Evolutionary conservation across 2,113 vertebrate genomes (phyloP).

Genomic region (Actenoides hombroni): DNA sequence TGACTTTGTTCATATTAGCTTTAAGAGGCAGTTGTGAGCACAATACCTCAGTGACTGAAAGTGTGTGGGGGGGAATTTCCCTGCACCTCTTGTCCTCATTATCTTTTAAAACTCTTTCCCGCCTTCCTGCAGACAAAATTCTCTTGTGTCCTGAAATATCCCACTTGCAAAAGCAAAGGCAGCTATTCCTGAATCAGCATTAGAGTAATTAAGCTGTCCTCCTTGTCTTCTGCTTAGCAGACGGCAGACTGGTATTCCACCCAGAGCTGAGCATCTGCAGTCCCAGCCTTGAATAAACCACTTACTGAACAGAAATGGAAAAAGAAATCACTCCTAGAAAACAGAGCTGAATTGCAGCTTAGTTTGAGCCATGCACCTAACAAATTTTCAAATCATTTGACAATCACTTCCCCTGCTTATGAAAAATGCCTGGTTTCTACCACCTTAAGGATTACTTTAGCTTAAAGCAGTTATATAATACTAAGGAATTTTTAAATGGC

Average conservation of each 20-base stretch:
- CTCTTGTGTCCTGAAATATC: slow-evolving; percentile 23
- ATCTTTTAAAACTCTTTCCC: slow-evolving; percentile 44
- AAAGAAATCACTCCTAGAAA: neutral
- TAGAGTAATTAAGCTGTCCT: slow-evolving; percentile 55
- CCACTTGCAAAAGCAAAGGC: slow-evolving; percentile 48
- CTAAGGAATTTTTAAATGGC: neutral
- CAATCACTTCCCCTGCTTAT: neutral
- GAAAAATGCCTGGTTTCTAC: neutral
- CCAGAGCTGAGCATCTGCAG: slow-evolving; percentile 56
- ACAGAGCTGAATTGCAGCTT: neutral
- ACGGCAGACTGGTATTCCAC: slow-evolving; percentile 50
- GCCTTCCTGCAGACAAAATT: slow-evolving; percentile 42
- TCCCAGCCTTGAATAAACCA: slow-evolving; percentile 36
- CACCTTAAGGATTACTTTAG: neutral
- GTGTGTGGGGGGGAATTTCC: slow-evolving; percentile 9
- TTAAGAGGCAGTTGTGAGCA: slow-evolving; percentile 5
- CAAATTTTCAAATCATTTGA: neutral
- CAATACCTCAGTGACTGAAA: slow-evolving; percentile 40
- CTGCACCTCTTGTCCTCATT: slow-evolving; percentile 18
- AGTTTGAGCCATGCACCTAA: neutral
- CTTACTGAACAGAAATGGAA: slow-evolving; percentile 12
- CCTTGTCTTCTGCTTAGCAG: slow-evolving; percentile 57
- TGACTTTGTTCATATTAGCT: slow-evolving; percentile 46
- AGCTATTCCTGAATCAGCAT: slow-evolving; percentile 39
- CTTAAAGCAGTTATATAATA: neutral